Evolutionary conservation across 2,797 vertebrate species (phyloP).

Genomic region (Sitta carolinensis): DNA sequence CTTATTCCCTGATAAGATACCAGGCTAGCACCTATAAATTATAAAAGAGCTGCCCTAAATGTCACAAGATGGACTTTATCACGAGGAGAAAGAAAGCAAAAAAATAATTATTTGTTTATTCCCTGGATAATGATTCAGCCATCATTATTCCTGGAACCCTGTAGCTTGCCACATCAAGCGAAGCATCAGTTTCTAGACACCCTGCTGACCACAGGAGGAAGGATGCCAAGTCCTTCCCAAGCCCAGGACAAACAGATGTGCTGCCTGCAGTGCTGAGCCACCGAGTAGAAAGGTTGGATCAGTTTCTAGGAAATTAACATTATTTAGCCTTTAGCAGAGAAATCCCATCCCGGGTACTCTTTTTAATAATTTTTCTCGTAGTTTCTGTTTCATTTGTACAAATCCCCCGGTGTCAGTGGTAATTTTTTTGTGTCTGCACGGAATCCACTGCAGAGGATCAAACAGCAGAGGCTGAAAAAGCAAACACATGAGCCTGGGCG

Average conservation of each 20-base stretch:
- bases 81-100: background rate
- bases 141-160: slow-evolving; percentile 51
- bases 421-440: background rate
- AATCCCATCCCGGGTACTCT: background rate
- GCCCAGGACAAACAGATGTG: slow-evolving; percentile 57
- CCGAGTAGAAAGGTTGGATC: slow-evolving; percentile 30
- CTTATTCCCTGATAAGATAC: background rate
- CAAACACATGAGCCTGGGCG: background rate
- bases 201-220: slow-evolving; percentile 52
- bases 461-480: background rate
- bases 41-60: background rate
- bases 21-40: background rate
- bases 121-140: slow-evolving; percentile 11
- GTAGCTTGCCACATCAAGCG: slow-evolving; percentile 39
- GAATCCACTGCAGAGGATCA: background rate
- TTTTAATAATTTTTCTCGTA: background rate
- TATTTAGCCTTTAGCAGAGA: slow-evolving; percentile 54
- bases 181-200: slow-evolving; percentile 51
- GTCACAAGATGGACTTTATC: background rate
- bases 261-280: slow-evolving; percentile 59
- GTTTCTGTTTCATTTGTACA: background rate
- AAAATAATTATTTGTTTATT: background rate
- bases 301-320: slow-evolving; percentile 56
- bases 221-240: slow-evolving; percentile 56
- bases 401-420: background rate